Percentiles rank a stretch among this genome's conserved stretches.
phyloP scores from a whole-genome alignment of 2,888 invertebrate species.

The Leucoma salicis region DNA sequence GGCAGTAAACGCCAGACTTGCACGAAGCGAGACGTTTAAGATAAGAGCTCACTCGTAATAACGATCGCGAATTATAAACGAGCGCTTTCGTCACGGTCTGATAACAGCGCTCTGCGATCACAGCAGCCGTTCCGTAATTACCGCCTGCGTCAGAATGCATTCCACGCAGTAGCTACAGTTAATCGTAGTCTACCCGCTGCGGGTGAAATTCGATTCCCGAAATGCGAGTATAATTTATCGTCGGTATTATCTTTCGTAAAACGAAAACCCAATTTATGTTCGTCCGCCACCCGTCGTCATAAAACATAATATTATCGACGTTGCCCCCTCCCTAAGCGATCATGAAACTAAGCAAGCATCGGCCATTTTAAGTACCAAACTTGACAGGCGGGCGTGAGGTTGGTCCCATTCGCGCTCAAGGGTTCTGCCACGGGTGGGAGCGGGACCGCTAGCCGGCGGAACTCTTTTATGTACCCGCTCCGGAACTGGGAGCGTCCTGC shows the following conservation, averaged over 20 bases:
- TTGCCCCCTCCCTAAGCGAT: conserved; percentile 77
- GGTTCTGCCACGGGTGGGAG: conserved; percentile 33
- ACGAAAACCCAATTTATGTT: conserved; percentile 76
- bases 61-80: conserved; percentile 59
- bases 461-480: conserved; percentile 64
- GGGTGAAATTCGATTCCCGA: conserved; percentile 57
- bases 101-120: conserved; percentile 50
- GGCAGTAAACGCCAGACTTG: conserved; percentile 38
- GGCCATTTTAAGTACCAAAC: conserved; percentile 75
- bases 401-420: conserved; percentile 20
- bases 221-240: conserved; percentile 70
- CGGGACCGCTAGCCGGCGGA: conserved; percentile 49
- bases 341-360: conserved; percentile 77
- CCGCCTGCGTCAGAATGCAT: conserved; percentile 49
- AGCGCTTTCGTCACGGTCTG: conserved; percentile 61
- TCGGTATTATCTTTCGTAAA: conserved; percentile 72
- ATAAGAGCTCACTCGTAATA: conserved; percentile 50
- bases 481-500: conserved; percentile 58
- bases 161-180: conserved; percentile 31
- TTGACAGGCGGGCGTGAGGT: conserved; percentile 60
- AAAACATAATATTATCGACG: conserved; percentile 80
- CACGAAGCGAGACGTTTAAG: conserved; percentile 47
- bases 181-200: conserved; percentile 41
- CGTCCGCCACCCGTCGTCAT: conserved; percentile 65
- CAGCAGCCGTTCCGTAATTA: conserved; percentile 48